These are phyloP conservation scores for Acrobasis consociella DNA, from an alignment of 2,888 invertebrate genomes.

Conservation along the genomic window DNA sequence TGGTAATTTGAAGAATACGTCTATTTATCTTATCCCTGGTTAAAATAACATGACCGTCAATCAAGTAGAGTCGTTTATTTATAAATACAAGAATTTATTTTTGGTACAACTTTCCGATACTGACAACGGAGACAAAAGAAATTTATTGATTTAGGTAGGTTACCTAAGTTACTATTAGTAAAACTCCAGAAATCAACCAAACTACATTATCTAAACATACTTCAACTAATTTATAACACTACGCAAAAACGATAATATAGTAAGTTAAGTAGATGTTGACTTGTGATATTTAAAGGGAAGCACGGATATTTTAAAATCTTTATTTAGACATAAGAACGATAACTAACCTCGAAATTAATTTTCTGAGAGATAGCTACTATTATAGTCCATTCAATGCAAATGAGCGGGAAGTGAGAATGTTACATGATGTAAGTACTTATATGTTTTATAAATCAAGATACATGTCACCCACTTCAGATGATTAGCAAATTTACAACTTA, in stretches of 20 bases:
- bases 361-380: conserved; percentile 44
- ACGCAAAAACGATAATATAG: background rate
- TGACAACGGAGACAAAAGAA: too few relatives aligned
- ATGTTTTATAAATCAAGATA: background rate
- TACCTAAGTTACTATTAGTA: too few relatives aligned
- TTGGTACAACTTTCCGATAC: background rate
- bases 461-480: background rate
- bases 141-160: too few relatives aligned
- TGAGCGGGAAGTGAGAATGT: conserved; percentile 51
- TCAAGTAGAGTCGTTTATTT: background rate
- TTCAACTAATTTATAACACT: background rate
- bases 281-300: background rate
- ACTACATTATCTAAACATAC: too few relatives aligned
- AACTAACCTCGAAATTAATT: conserved; percentile 38
- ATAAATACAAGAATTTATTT: background rate
- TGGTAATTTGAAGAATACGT: conserved; percentile 7
- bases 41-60: background rate
- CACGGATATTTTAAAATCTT: conserved; percentile 29
- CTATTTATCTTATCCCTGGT: conserved; percentile 4
- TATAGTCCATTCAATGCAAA: conserved; percentile 64
- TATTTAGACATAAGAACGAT: conserved; percentile 40
- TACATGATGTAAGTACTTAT: background rate
- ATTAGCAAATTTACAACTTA: background rate
- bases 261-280: background rate
- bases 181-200: too few relatives aligned